These are phyloP conservation scores for Myiagra hebetior DNA, from an alignment of 2,113 vertebrate genomes.

Conservation along the genomic window DNA sequence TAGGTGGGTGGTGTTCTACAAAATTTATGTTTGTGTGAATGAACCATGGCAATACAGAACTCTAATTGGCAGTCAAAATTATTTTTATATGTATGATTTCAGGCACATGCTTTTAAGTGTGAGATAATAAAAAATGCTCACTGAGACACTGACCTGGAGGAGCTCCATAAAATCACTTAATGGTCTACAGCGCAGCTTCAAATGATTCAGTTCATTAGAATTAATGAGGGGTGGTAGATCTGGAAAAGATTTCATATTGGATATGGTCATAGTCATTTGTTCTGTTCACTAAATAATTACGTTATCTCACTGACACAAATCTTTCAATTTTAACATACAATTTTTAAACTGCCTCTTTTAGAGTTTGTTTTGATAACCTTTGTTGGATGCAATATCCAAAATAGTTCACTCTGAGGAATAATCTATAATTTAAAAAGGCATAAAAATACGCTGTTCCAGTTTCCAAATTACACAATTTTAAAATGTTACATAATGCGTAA, in stretches of 20 bases:
- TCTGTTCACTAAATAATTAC: constrained; percentile 44
- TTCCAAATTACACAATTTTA: constrained; percentile 25
- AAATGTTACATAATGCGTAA: constrained; percentile 37
- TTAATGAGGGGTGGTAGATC: constrained; percentile 51
- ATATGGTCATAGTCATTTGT: constrained; percentile 36
- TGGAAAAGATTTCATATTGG: constrained; percentile 42
- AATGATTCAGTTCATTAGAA: constrained; percentile 58
- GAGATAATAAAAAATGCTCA: background rate
- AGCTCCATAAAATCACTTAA: constrained; percentile 48
- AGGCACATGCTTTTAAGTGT: background rate
- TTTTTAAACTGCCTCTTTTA: background rate
- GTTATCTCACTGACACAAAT: background rate
- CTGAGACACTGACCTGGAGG: background rate
- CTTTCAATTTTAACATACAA: constrained; percentile 14
- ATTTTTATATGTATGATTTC: background rate
- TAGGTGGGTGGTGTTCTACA: background rate
- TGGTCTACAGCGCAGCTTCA: constrained; percentile 15
- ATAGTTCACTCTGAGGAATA: constrained; percentile 1
- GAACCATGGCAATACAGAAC: background rate
- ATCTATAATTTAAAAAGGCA: constrained; percentile 49
- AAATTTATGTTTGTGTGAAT: background rate
- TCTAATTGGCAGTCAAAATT: background rate
- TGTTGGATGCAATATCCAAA: constrained; percentile 17
- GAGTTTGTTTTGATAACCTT: constrained; percentile 37
- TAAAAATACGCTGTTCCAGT: constrained; percentile 8